phyloP scores from a whole-genome alignment of 2,113 vertebrate species.

The Progne subis region DNA sequence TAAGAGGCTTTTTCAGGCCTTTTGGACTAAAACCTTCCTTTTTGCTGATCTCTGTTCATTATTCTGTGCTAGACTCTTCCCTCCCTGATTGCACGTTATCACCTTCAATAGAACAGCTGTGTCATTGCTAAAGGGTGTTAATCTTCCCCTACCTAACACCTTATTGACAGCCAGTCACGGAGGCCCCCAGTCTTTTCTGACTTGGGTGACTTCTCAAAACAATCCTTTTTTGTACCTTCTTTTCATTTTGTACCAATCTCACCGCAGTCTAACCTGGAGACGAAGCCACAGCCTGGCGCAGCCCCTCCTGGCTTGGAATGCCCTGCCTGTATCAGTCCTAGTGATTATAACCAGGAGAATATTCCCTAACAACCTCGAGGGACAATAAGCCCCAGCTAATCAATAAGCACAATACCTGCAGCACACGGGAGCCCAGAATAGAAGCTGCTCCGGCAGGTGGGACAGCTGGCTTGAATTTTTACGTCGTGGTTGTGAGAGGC shows the following conservation, averaged over 20 bases:
- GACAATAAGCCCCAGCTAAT: neutral
- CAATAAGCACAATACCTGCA: neutral
- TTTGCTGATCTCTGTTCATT: constrained; percentile 23
- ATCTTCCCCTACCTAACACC: constrained; percentile 61
- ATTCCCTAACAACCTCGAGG: neutral
- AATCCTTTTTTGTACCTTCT: neutral
- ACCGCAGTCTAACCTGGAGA: neutral
- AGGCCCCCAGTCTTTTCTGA: constrained; percentile 52
- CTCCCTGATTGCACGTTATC: constrained; percentile 55
- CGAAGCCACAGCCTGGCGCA: neutral
- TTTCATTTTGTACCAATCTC: neutral
- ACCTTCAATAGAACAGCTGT: constrained; percentile 70
- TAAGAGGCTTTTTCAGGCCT: neutral
- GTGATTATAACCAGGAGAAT: neutral
- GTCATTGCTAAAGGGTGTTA: constrained; percentile 68
- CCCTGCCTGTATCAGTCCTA: neutral
- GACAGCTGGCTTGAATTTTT: constrained; percentile 19
- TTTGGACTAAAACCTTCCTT: neutral
- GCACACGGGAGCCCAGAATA: neutral
- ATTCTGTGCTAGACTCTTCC: constrained; percentile 32
- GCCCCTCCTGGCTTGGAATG: neutral
- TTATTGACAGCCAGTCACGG: constrained; percentile 61
- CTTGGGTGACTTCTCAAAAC: constrained; percentile 49
- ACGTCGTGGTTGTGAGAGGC: constrained; percentile 32
- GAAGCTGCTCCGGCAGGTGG: neutral